Evolutionary conservation across 2,113 vertebrate genomes (phyloP), one percentile per base, ranked within the genome.

Genomic region (Cololabis saira): DNA sequence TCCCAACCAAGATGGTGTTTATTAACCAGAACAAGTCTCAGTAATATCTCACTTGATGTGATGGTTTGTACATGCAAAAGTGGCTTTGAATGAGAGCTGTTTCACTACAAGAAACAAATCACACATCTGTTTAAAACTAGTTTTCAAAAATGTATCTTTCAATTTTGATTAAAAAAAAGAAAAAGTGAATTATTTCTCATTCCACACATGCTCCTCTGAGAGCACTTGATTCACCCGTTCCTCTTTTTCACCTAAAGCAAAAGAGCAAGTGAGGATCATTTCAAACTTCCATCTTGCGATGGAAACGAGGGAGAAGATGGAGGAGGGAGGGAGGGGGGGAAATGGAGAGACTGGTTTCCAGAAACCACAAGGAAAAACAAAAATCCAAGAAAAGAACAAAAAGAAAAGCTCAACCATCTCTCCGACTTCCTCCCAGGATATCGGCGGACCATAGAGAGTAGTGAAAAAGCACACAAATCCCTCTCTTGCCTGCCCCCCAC

Each of bases 391-490:
- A 63, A 78, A 82, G 44, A 69, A 60, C 21, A 60, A 67, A 67
- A 73, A 76, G 58, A 71, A 69, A 78, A 80, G 49, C 63, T 21
- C 37, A 8, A 48, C 43, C 67, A 73, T 83, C 64, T 59, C 71
- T 78, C 64, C 5, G 37, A 74, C 72, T 74, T 82, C 78, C 67
- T 87, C 84, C 76, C 71, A 62, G 78, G 79, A 84, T 71, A 84
- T 81, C 66, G 52, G 1, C 48, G 62, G 62, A 83, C 83, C 82
- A 74, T 59, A 82, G 83, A 82, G 78, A 71, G 55, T 10, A 69
- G 60, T 49, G 55, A 81, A 78, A 74, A 79, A 80, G 76, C 76
- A 77, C 79, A 82, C 78, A 86, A 50, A 80, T 77, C 56, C 69
- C 55, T 75, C 81, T 54, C 44, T 62, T 22, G 51, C 37, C 72